Evolutionary conservation across 2,113 vertebrate genomes (phyloP).

Genomic region (Mystacornis crossleyi): DNA sequence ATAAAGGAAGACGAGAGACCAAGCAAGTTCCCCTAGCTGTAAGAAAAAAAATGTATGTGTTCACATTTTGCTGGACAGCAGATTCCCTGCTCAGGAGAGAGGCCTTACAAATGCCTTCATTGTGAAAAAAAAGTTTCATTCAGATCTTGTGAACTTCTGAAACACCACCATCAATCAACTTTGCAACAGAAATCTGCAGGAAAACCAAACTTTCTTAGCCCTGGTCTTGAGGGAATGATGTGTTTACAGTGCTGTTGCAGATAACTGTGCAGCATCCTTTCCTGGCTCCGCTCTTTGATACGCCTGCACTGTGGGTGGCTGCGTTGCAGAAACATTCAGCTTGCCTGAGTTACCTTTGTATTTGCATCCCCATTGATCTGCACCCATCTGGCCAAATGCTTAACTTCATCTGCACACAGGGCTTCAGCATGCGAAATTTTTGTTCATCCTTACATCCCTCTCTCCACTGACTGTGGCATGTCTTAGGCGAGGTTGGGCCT

Average conservation of each 20-base stretch:
- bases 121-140: not conserved
- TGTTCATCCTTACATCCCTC: not conserved
- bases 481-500: not conserved
- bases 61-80: not conserved
- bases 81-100: not conserved
- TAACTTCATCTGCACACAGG: not conserved
- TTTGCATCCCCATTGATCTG: not conserved
- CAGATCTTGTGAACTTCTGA: not conserved
- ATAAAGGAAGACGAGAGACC: not conserved
- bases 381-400: not conserved
- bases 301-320: not conserved
- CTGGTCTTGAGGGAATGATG: not conserved
- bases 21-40: not conserved
- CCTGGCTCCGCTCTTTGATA: not conserved
- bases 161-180: not conserved
- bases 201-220: not conserved
- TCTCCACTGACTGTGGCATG: not conserved
- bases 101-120: not conserved
- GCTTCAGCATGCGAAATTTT: not conserved
- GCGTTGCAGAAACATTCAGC: not conserved
- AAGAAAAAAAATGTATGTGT: not conserved
- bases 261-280: not conserved
- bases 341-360: not conserved
- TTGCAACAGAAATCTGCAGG: not conserved
- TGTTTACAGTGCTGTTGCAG: not conserved